Conservation (phyloP, 37 sponge, comb jelly and placozoan genomes). For the Bolinopsis microptera region DNA sequence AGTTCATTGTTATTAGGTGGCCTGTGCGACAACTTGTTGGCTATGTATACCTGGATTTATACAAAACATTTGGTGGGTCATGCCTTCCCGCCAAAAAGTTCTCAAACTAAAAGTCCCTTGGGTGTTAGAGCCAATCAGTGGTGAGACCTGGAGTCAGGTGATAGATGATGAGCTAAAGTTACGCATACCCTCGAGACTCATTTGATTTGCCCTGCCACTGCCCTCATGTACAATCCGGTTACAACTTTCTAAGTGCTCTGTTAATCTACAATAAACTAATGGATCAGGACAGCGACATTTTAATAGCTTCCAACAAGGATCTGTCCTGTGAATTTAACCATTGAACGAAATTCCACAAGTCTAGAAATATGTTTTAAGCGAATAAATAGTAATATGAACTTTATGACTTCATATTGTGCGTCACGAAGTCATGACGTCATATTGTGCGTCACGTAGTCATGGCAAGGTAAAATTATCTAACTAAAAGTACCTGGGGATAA, state of each 20-base stretch:
- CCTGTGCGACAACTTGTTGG: not conserved
- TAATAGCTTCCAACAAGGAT: too few relatives aligned
- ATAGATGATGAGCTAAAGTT: not conserved
- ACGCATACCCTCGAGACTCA: not conserved
- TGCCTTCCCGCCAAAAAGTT: not conserved
- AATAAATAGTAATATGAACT: too few relatives aligned
- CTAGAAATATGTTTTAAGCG: too few relatives aligned
- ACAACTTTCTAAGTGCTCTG: not conserved
- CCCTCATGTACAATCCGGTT: not conserved
- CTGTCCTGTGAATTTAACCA: too few relatives aligned
- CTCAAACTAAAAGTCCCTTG: not conserved
- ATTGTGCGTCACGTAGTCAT: too few relatives aligned
- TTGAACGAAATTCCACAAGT: too few relatives aligned
- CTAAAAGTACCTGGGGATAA: not conserved
- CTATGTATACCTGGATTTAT: not conserved
- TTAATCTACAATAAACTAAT: too few relatives aligned
- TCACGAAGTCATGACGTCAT: too few relatives aligned
- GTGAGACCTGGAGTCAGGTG: not conserved
- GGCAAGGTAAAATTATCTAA: too few relatives aligned
- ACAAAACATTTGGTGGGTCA: not conserved
- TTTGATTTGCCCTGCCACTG: not conserved
- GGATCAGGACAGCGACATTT: too few relatives aligned
- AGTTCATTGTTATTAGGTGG: not conserved
- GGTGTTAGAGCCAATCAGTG: not conserved
- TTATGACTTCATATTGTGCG: too few relatives aligned